A percentile compares a stretch with the other conserved stretches of the same genome.
phyloP scores from a whole-genome alignment of 2,888 invertebrate species.

The Crepidodera aurea region DNA sequence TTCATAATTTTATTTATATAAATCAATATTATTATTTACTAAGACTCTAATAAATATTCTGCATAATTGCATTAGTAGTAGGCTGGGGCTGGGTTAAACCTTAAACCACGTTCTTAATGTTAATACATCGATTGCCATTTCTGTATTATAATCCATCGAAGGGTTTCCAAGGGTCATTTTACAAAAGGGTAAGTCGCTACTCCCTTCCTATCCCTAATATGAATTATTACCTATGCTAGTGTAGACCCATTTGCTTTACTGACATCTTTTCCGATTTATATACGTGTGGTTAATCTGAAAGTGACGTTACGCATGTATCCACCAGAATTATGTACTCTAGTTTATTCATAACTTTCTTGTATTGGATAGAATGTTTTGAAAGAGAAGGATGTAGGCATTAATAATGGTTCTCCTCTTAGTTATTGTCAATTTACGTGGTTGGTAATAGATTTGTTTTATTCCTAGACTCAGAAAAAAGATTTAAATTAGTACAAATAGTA shows the following conservation, averaged over 20 bases:
- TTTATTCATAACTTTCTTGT: constrained; percentile 5
- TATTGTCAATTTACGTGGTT: too few relatives aligned
- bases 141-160: constrained; percentile 13
- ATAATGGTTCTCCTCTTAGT: too few relatives aligned
- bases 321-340: not conserved
- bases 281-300: constrained; percentile 22
- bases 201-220: constrained; percentile 12
- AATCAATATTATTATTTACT: too few relatives aligned
- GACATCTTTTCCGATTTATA: constrained; percentile 26
- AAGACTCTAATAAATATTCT: too few relatives aligned
- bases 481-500: too few relatives aligned
- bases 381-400: too few relatives aligned
- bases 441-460: too few relatives aligned
- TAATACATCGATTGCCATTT: constrained; percentile 16
- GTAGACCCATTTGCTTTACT: constrained; percentile 21
- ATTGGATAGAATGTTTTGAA: too few relatives aligned
- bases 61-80: too few relatives aligned
- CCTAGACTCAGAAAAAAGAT: too few relatives aligned
- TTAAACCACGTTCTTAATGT: constrained; percentile 17
- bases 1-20: too few relatives aligned
- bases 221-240: constrained; percentile 22
- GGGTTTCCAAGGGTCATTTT: constrained; percentile 24
- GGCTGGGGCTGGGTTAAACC: not conserved
- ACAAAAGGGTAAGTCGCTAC: constrained; percentile 21
- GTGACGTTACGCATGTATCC: constrained; percentile 18